Base-by-base conservation (phyloP, 2,797 vertebrate species). In the Nothura maculosa region DNA sequence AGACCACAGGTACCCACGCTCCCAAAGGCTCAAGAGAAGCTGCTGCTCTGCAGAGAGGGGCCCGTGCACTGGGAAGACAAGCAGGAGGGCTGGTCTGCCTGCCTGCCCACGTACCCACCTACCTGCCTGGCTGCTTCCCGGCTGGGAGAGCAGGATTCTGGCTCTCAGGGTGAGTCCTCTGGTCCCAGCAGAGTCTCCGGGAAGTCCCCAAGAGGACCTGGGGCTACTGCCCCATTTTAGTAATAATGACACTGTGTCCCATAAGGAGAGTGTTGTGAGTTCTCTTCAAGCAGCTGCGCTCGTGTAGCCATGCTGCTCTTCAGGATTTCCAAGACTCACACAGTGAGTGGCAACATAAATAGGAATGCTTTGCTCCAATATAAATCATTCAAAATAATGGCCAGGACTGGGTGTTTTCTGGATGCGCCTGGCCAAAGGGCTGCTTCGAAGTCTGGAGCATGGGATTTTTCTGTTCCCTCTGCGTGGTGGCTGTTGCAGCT, bases 381-480 rank as follows among this genome's bases (percentile, higher is more conserved):
- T 6, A 19, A 83, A 9, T 55, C 22, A 68, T 88, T 50, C 14
- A 69, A 84, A 90, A 62, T 57, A 50, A 81, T 83, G 66, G 18
- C 11, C 48, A 69, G 48, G 50, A 22, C 48, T 69, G 8, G 21
- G 21, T 40, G 34, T 28, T 10, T 38, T 87, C 81, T 30, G 36
- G 58, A 50, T 62, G 9, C 15, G 14, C 7, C 30, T 54, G 16
- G 30, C 8, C 85, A 81, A 75, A 0, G 2, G 15, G 22, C 22
- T 78, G 12, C 48, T 2, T 43, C 42, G 15, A 42, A 81, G 27
- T 25, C 22, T 19, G 78, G 83, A 62, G 42, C 34, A 42, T 83
- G 77, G 69, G 61, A n/a, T 69, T 90, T 78, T 75, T 83, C 50
- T 24, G 17, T 88, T 78, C 75, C 12, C 21, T 91, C 30, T 30